Conservation (phyloP, 2,113 vertebrate genomes). For the Varanus komodoensis region DNA sequence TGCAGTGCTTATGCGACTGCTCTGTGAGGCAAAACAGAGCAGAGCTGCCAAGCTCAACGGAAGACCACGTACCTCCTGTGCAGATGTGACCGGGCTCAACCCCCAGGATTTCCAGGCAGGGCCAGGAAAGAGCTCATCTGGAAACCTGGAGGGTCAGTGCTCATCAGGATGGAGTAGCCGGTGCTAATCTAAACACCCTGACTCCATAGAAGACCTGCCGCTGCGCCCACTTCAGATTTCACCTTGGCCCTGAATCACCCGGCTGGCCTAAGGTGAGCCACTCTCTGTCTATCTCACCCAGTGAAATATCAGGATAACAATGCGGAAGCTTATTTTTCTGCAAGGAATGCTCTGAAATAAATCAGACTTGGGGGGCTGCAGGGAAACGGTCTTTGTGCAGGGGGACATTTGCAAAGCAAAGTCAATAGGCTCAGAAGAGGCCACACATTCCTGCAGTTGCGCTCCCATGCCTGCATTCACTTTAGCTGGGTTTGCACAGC, state of each 20-base stretch:
- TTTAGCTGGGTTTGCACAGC: background rate
- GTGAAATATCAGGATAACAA: background rate
- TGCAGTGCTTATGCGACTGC: background rate
- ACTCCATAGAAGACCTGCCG: background rate
- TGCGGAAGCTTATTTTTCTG: background rate
- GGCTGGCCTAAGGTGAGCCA: background rate
- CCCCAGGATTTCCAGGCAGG: background rate
- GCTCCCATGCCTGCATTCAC: background rate
- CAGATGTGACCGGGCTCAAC: background rate
- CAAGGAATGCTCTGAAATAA: too few species aligned
- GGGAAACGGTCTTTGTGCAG: background rate
- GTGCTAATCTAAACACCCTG: background rate
- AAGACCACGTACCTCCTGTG: background rate
- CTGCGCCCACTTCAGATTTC: background rate
- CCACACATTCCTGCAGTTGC: background rate
- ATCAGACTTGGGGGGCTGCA: too few species aligned
- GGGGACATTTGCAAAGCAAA: background rate
- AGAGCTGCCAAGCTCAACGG: background rate
- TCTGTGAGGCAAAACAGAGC: too few species aligned
- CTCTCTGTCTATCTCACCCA: background rate
- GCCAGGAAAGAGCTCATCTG: background rate
- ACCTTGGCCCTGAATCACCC: too few species aligned
- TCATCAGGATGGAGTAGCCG: background rate
- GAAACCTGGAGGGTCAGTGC: background rate
- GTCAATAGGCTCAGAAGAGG: background rate